phyloP scores from a whole-genome alignment of 1,140 invertebrate species.

The Bilobella aurantiaca region DNA sequence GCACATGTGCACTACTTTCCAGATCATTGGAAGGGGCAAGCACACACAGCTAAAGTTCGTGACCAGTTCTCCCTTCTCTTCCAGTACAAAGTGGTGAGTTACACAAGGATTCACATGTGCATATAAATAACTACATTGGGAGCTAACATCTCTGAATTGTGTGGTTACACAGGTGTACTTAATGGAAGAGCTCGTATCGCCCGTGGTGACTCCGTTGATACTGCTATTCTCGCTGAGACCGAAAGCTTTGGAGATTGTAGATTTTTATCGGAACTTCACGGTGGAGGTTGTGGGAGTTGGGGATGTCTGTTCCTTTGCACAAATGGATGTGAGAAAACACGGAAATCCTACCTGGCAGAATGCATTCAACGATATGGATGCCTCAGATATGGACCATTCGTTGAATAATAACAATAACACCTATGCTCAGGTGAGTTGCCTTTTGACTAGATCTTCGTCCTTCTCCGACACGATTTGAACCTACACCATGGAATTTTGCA shows the following conservation, averaged over 20 bases:
- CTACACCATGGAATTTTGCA: too few species aligned
- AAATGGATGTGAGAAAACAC: conserved; percentile 85
- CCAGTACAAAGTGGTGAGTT: conserved; percentile 69
- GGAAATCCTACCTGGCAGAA: conserved; percentile 80
- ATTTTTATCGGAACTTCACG: conserved; percentile 94
- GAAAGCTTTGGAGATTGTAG: conserved; percentile 76
- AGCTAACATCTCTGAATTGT: neutral
- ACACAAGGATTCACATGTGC: neutral
- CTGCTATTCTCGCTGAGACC: conserved; percentile 66
- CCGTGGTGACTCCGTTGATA: conserved; percentile 84
- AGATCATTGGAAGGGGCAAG: conserved; percentile 76
- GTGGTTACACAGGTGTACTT: conserved; percentile 53
- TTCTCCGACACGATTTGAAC: too few species aligned
- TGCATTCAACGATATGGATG: conserved; percentile 38
- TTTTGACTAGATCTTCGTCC: too few species aligned
- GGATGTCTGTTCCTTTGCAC: conserved; percentile 94
- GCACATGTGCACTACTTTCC: conserved; percentile 94
- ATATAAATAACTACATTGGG: too few species aligned
- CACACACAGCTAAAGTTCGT: conserved; percentile 75
- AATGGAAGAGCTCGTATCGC: conserved; percentile 81
- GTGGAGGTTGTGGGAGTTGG: conserved; percentile 91
- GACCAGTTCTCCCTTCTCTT: conserved; percentile 83
- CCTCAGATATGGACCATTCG: neutral
- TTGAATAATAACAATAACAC: conserved; percentile 19
- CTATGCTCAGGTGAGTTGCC: too few species aligned